Conservation (phyloP, 2,888 invertebrate genomes). For the Amphipoea oculea region DNA sequence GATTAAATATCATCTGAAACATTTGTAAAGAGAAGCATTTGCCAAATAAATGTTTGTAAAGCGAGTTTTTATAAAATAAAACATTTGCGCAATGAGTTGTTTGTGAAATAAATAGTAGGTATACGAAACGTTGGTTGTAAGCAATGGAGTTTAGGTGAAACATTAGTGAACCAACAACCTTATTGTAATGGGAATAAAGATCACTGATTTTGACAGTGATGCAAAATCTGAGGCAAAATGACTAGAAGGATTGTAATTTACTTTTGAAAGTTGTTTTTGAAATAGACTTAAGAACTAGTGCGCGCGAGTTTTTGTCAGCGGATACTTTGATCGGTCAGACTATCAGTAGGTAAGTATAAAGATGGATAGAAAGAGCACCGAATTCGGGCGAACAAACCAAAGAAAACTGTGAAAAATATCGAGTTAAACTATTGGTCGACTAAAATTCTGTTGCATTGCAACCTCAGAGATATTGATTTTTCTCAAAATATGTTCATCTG, state of each 20-base stretch:
- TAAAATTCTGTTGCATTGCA: not conserved
- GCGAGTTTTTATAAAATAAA: no score
- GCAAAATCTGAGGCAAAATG: not conserved
- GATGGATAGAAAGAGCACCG: not conserved
- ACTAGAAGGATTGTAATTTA: not conserved
- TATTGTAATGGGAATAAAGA: not conserved
- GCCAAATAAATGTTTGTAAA: no score
- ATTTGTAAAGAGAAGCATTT: no score
- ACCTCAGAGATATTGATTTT: not conserved
- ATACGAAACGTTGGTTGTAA: no score
- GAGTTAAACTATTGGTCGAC: not conserved
- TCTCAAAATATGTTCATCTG: not conserved
- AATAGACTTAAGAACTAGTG: not conserved
- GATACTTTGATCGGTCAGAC: not conserved
- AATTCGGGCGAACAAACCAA: not conserved
- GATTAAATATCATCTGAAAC: no score
- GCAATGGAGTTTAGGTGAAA: no score
- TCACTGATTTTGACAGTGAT: not conserved
- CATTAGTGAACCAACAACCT: not conserved
- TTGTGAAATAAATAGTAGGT: no score
- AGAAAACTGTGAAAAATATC: not conserved
- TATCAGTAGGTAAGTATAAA: no score
- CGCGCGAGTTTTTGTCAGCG: not conserved
- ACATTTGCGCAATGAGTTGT: no score
- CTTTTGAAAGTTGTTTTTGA: not conserved